Base-by-base conservation (phyloP, 1,140 invertebrate genomes). In the Eupeodes corollae region DNA sequence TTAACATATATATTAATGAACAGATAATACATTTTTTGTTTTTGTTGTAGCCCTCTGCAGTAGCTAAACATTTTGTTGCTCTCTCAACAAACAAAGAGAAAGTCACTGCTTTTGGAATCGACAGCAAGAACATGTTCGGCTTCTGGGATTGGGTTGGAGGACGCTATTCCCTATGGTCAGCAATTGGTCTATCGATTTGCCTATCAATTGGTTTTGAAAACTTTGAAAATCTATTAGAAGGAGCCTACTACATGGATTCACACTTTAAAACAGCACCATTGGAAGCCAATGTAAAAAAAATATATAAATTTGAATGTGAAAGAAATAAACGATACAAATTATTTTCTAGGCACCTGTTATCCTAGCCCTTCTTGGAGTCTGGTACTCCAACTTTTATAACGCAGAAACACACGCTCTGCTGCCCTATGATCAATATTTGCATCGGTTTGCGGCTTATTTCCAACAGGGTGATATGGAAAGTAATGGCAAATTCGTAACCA, bases 61-160 rank as follows among this genome's bases (percentile, higher is more conserved):
- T 99, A 14, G 87, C 91, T 3, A 93, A 92, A 63, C 97, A 99
- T 74, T 99, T 99, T 73, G 93, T 98, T 10, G 97, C 97, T 26
- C 69, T 99, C 3, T 98, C 94, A 10, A 99, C 97, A 0, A 99
- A 99, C 69, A 80, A 72, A 41, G 73, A 81, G 48, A 95, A 96
- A 73, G 93, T 97, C 1, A 88, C 83, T 30, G 91, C 91, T 47
- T 99, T 99, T 74, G 97, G 97, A 18, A 99, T 99, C 56, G 86
- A 96, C 69, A 79, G 89, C 53, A 83, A 85, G 48, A 99, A 99
- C 65, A 99, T 99, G 91, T 99, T 99, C 76, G 93, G 86, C 41
- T 99, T 99, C 70, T 99, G 97, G 96, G 96, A 99, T 73, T 99
- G 95, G 93, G 96, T 99, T 48, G 97, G 96, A 42, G 97, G 96